Evolutionary conservation across 2,113 vertebrate species (phyloP).

Genomic region (Laterallus jamaicensis): DNA sequence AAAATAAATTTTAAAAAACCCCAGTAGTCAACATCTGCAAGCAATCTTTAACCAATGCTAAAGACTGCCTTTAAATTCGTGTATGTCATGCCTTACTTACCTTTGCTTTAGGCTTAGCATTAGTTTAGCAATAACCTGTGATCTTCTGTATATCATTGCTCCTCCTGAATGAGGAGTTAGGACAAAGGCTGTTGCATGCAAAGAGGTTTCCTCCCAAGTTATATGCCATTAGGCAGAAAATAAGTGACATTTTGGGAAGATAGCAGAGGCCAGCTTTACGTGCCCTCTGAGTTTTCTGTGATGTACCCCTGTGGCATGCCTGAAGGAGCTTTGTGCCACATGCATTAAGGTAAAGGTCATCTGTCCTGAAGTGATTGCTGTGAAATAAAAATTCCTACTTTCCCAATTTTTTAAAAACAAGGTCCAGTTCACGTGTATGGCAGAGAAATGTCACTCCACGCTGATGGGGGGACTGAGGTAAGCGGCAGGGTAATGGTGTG

Average conservation of each 20-base stretch:
- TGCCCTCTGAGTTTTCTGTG: neutral
- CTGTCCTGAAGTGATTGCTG: neutral
- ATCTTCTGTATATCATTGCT: neutral
- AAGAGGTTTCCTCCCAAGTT: neutral
- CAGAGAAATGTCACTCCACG: neutral
- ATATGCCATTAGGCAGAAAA: neutral
- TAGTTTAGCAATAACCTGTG: conserved; percentile 4
- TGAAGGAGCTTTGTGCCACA: neutral
- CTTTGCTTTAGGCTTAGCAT: neutral
- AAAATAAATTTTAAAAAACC: neutral
- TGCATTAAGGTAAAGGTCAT: neutral
- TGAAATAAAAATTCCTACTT: neutral
- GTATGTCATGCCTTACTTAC: neutral
- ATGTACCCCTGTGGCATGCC: neutral
- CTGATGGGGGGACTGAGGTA: neutral
- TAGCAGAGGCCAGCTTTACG: neutral
- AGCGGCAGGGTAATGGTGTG: neutral
- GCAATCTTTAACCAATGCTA: neutral
- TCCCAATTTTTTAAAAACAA: neutral
- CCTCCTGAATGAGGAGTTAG: neutral
- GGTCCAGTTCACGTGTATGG: neutral
- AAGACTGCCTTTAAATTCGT: neutral
- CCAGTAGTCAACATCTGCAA: conserved; percentile 36
- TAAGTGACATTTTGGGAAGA: conserved; percentile 19
- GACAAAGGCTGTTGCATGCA: neutral